These are phyloP conservation scores for Podargus strigoides DNA, from an alignment of 2,797 vertebrate genomes.

Conservation along the genomic window DNA sequence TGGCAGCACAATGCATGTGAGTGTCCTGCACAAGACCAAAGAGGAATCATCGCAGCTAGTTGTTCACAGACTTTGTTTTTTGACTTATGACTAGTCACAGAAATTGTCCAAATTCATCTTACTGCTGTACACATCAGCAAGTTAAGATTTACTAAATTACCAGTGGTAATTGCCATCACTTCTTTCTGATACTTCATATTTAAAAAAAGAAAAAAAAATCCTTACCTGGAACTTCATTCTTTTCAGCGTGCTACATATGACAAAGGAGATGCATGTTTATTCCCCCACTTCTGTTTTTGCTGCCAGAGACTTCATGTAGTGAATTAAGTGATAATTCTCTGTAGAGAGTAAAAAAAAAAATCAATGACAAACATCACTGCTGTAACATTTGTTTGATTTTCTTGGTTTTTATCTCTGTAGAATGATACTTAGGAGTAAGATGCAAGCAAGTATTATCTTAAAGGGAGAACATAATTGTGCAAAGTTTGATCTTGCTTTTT, in stretches of 20 bases:
- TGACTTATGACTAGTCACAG: background rate
- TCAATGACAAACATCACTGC: background rate
- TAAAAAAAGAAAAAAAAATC: background rate
- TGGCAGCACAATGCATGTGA: background rate
- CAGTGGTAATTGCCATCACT: background rate
- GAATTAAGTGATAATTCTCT: background rate
- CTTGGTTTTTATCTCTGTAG: background rate
- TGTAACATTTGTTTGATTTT: background rate
- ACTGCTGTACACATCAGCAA: background rate
- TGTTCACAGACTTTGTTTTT: background rate
- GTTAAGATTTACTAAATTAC: background rate
- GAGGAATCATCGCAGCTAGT: background rate
- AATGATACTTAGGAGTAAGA: background rate
- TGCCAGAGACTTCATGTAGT: background rate
- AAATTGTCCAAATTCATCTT: background rate
- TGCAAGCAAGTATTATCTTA: background rate
- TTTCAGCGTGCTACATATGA: background rate
- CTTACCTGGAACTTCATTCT: background rate
- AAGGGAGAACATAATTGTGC: background rate
- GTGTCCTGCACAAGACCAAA: background rate
- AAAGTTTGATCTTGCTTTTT: background rate
- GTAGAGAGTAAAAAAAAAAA: background rate
- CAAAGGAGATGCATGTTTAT: background rate
- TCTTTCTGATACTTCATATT: background rate
- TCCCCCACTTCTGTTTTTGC: background rate